Base-by-base conservation (phyloP, 2,113 vertebrate genomes). In the Archocentrus centrarchus region DNA sequence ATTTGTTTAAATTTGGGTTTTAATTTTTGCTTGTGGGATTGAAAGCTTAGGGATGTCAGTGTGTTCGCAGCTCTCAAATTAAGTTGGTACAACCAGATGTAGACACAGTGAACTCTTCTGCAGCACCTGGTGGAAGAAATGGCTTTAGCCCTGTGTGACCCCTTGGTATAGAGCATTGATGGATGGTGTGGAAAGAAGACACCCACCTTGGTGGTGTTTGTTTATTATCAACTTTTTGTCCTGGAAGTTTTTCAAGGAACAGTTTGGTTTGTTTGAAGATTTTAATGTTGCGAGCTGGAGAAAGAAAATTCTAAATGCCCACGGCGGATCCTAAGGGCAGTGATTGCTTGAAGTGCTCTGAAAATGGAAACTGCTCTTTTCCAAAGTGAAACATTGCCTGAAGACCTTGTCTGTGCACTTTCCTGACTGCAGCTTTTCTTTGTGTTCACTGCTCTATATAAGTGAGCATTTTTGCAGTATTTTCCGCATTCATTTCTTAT, bases 311-410 rank as follows among this genome's bases (percentile, higher is more conserved):
- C 58, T 76, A n/a, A 77, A 82, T 41, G 91, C 89, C 73, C 24
- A 1, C 47, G 84, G 89, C 77, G 6, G 62, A 84, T 86, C 91
- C 92, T 86, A 50, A 77, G 85, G 93, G 85, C 88, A 86, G 68
- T 5, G 44, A 84, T 84, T 88, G 88, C 88, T 82, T 84, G 85
- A 85, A 89, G 77, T 63, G 64, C 80, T 88, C 64, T 88, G 82
- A 84, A 89, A 90, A 89, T 87, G 63, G 75, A 70, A 88, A 75
- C 37, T 35, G 63, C 58, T 87, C 50, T 82, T 88, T 89, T 84
- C 77, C 78, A 58, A 84, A 81, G 73, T 75, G 35, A 91, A 90
- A 85, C 2, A 4, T 86, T 81, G 90, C 89, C 78, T 78, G 50
- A 83, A 90, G 85, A 88, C 60, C 27, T 24, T 57, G 75, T 77